Base-by-base conservation (phyloP, 2,797 vertebrate species). In the Rachycentron canadum region DNA sequence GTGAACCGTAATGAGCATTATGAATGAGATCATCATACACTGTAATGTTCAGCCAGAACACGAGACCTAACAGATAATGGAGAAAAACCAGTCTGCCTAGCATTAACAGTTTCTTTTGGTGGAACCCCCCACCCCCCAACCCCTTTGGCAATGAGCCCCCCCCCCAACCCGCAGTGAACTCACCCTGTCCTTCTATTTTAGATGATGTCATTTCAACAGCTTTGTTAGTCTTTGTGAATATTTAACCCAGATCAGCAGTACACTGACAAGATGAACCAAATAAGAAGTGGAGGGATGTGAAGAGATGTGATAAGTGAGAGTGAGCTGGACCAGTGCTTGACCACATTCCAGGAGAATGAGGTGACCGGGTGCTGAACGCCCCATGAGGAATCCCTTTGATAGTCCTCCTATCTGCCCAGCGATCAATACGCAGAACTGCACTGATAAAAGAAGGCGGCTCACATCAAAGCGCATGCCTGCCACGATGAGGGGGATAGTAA, bases 341-440 rank as follows among this genome's bases (percentile, higher is more conserved):
- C 79, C 89, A 86, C 91, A 95, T 94, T 95, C 94, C 92, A 84
- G 84, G 81, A 89, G 85, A 89, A 90, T 95, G 94, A 93, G 90
- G 93, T 92, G 93, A 93, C 87, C 82, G 59, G 19, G 76, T 70
- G 85, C 78, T 83, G 90, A 90, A 90, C 86, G 86, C 90, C 93
- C 92, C 88, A 66, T 49, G 69, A 91, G 93, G 91, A 92, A 92
- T 91, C 90, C 90, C 92, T 95, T 95, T 95, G 94, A 95, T 94
- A 86, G 81, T 43, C 55, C 83, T 85, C 76, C 86, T 94, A 94
- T 94, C 94, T 90, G 82, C 78, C 71, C 63, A 4, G 61, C 71
- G 82, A 95, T 96, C 95, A 85, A 95, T 95, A 94, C 69, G 55
- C 65, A 73, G 86, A 47, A 69, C 80, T 16, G 50, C 13, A 70